Percentiles rank a stretch among this genome's conserved stretches.
Evolutionary conservation across 1,140 invertebrate species (phyloP).

Genomic region (Physella acuta): DNA sequence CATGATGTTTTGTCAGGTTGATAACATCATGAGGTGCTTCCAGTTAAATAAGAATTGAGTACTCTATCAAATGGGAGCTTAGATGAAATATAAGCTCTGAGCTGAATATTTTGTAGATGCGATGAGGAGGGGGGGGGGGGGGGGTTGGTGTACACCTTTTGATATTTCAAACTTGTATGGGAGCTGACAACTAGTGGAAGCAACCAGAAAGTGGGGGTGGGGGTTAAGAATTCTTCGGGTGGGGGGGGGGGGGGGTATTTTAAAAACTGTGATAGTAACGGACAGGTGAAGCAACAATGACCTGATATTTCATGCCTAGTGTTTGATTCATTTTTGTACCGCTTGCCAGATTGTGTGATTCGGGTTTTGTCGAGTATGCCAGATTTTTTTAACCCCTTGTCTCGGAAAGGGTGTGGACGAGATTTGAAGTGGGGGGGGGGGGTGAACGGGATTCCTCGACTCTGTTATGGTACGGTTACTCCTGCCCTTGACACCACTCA

Average conservation of each 20-base stretch:
- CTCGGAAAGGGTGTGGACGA: too few relatives aligned
- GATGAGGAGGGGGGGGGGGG: not conserved
- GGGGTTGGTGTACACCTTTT: not conserved
- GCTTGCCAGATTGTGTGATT: not conserved
- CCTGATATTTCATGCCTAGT: not conserved
- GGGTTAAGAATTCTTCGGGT: not conserved
- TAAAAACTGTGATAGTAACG: not conserved
- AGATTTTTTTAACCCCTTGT: too few relatives aligned
- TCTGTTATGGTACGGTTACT: conserved; percentile 7
- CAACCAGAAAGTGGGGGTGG: not conserved
- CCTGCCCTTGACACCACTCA: not conserved
- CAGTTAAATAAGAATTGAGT: too few relatives aligned
- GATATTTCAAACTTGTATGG: not conserved
- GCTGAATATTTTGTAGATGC: not conserved
- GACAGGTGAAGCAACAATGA: conserved; percentile 16
- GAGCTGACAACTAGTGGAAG: not conserved
- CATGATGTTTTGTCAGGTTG: too few relatives aligned
- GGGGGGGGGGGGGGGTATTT: not conserved
- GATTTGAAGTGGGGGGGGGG: too few relatives aligned
- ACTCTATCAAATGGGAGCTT: too few relatives aligned
- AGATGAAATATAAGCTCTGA: too few relatives aligned
- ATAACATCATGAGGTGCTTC: too few relatives aligned
- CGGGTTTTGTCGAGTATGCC: too few relatives aligned
- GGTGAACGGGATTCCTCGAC: too few relatives aligned
- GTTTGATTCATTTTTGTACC: not conserved